Base-by-base conservation (phyloP, 2,888 invertebrate species). In the Ichneumoninae sp. region DNA sequence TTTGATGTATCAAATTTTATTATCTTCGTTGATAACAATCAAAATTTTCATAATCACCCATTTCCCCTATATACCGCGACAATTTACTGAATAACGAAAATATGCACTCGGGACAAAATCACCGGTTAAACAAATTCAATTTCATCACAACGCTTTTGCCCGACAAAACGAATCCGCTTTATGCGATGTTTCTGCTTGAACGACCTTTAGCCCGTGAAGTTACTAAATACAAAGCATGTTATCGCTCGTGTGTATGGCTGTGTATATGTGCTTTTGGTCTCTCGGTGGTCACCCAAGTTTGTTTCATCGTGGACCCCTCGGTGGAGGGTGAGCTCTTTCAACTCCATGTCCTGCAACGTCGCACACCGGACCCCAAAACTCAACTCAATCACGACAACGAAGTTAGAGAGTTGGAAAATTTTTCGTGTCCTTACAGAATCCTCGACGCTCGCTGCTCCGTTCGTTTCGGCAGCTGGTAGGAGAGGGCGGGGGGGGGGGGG, bases 321-420 rank as follows among this genome's bases (percentile, higher is more conserved):
- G 13, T 36, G 13, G 50, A 40, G 36, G 36, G 1, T n/a, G 63
- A 26, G 40, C 54, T 65, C 66, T 68, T 57, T 57, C 52, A 40
- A 54, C 73, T 71, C 63, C 30, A 19, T 69, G 80, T 83, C 80
- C 76, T 52, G 82, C 82, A 79, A 36, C 76, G 85, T 85, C 79
- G 79, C 70, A 66, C 76, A 85, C 57, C 83, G 54, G 83, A 85
- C 83, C 76, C 83, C 83, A 80, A 85, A 85, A 83, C 80, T 85
- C 85, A 83, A 83, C 85, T 85, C 85, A 85, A 85, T 85, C 85
- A 80, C 83, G 83, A 57, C 85, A 85, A 85, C 85, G 80, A 85
- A 85, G 85, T 85, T 83, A 80, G 76, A 76, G 85, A 85, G 85
- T 85, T 85, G 85, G 85, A 83, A 76, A 82, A 85, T 85, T 83